Evolutionary conservation across 2,888 invertebrate genomes (phyloP).

Genomic region (Osmoderma eremita): DNA sequence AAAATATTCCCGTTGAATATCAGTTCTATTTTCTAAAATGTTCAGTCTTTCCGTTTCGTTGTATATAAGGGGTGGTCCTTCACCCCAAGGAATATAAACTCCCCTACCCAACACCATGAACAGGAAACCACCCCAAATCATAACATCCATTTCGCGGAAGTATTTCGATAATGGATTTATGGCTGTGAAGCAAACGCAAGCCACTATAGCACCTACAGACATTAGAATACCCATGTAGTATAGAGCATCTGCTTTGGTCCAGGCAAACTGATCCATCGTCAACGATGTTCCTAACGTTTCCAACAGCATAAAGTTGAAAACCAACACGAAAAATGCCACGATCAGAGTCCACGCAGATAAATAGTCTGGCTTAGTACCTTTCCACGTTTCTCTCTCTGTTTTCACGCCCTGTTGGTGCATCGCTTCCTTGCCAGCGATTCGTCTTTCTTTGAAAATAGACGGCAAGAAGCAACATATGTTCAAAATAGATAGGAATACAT

Average conservation of each 20-base stretch:
- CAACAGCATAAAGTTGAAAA: slow-evolving; percentile 87
- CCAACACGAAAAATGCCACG: slow-evolving; percentile 82
- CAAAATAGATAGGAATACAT: slow-evolving; percentile 76
- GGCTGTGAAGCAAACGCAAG: slow-evolving; percentile 76
- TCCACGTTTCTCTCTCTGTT: slow-evolving; percentile 80
- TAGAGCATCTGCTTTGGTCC: slow-evolving; percentile 80
- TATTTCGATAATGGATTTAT: slow-evolving; percentile 77
- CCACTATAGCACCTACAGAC: slow-evolving; percentile 82
- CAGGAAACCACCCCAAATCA: slow-evolving; percentile 85
- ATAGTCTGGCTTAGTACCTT: slow-evolving; percentile 76
- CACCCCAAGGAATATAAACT: slow-evolving; percentile 81
- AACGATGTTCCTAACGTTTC: slow-evolving; percentile 88
- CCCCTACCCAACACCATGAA: slow-evolving; percentile 80
- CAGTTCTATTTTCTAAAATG: slow-evolving; percentile 46
- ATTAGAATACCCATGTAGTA: slow-evolving; percentile 85
- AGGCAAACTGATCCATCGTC: slow-evolving; percentile 90
- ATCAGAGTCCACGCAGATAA: slow-evolving; percentile 82
- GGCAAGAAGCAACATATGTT: slow-evolving; percentile 82
- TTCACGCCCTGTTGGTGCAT: slow-evolving; percentile 78
- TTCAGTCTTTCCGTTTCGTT: slow-evolving; percentile 57
- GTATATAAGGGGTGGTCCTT: slow-evolving; percentile 68
- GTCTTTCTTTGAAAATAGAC: slow-evolving; percentile 77
- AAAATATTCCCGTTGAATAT: slow-evolving; percentile 18
- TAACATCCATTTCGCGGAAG: slow-evolving; percentile 80
- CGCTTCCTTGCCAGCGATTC: slow-evolving; percentile 82